A percentile compares a stretch with the other conserved stretches of the same genome.
Evolutionary conservation across 2,113 vertebrate genomes (phyloP).

Genomic region (Diadophis punctatus): DNA sequence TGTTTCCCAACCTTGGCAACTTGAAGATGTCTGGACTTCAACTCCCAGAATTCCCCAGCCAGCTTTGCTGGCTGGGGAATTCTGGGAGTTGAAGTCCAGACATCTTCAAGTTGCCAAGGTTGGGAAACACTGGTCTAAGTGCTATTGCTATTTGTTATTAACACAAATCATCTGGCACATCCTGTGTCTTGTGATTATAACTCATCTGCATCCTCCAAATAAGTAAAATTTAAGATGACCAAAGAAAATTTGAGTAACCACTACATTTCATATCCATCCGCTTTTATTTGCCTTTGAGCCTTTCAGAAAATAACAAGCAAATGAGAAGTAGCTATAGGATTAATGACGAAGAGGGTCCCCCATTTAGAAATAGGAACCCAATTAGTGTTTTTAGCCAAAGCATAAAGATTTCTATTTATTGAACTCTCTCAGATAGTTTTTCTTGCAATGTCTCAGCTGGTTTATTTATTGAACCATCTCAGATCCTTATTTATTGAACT

Average conservation of each 20-base stretch:
- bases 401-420: background rate
- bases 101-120: too few species aligned
- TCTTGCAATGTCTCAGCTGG: background rate
- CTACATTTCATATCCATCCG: background rate
- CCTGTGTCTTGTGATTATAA: background rate
- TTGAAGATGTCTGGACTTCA: too few species aligned
- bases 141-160: background rate
- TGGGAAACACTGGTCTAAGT: too few species aligned
- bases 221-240: background rate
- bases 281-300: background rate
- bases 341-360: background rate
- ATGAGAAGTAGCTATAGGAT: background rate
- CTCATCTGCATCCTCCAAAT: background rate
- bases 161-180: background rate
- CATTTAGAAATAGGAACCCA: background rate
- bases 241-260: background rate
- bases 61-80: too few species aligned
- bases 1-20: too few species aligned
- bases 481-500: background rate
- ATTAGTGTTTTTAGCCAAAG: background rate
- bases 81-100: too few species aligned
- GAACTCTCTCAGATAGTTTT: background rate
- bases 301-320: background rate
- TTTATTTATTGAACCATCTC: background rate
- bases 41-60: too few species aligned